Evolutionary conservation across 1,140 invertebrate species (phyloP), one percentile per base, ranked within the genome.

Genomic region (Nasonia giraulti): DNA sequence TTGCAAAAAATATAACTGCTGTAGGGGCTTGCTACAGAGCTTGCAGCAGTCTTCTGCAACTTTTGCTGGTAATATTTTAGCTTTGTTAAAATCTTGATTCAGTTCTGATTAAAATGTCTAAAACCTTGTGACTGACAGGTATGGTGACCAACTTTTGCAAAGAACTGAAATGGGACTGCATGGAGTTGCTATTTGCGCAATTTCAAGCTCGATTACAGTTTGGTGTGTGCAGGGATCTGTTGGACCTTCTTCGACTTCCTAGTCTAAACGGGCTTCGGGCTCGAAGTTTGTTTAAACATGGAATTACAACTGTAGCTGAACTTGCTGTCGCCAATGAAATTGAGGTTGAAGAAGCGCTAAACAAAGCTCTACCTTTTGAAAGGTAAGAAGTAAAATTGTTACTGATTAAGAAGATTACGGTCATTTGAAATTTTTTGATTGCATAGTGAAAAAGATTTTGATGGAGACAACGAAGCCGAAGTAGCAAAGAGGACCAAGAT

Each of bases 121-220:
- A 40, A 44, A 31, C 11, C 2, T 73, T 14, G 20, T 40, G 79
- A 37, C 87, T 91, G 93, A 80, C 91, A 97, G 97, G 96, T 78
- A 98, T 98, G 97, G 96, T 99, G 1, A 98, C 97, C 2, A 95
- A 96, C 31, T 99, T 99, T 93, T 98, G 98, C 93, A 95, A 95
- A 88, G 96, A 98, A 76, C 92, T 99, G n/a, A 97, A 98, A 4
- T 99, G 98, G 98, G 95, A 95, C 80, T 98, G 96, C 89, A 94
- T 99, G 82, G 97, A 99, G 91, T 92, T 98, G 47, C 93, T 99
- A 3, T 94, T 99, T 17, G 95, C 96, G 7, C 97, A 99, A 92
- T 99, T 99, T 92, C 97, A 99, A 94, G 96, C 97, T 87, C 95
- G 99, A 23, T 94, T 99, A 33, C 97, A 98, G 87, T 99, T 99